These are phyloP conservation scores for Hetaerina titia DNA, from an alignment of 2,888 invertebrate species.

Conservation along the genomic window DNA sequence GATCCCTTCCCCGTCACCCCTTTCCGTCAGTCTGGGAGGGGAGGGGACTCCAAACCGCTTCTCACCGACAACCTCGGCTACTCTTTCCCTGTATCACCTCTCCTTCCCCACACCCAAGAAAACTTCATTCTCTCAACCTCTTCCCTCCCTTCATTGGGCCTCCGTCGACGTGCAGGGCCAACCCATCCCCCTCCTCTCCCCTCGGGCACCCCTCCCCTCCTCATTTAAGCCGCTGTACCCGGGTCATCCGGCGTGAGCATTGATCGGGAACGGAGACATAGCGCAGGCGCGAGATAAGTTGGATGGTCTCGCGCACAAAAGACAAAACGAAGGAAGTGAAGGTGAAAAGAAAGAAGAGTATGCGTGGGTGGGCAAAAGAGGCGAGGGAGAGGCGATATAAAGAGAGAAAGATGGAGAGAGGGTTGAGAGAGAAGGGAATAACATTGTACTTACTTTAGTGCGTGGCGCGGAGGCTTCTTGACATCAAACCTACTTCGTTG, in stretches of 20 bases:
- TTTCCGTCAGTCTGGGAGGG: too few relatives aligned
- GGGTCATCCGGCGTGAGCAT: conserved; percentile 60
- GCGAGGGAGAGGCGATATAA: neutral
- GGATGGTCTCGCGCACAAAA: conserved; percentile 14
- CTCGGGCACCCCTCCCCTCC: neutral
- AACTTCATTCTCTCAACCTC: neutral
- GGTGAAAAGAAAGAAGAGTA: neutral
- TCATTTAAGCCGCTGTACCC: conserved; percentile 50
- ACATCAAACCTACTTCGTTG: too few relatives aligned
- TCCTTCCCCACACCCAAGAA: neutral
- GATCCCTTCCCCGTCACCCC: too few relatives aligned
- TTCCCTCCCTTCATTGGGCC: neutral
- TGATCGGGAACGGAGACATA: conserved; percentile 8
- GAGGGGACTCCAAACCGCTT: too few relatives aligned
- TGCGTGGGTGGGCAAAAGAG: neutral
- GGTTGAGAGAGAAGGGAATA: neutral
- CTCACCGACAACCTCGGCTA: neutral
- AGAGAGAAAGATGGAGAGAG: neutral
- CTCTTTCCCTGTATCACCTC: neutral
- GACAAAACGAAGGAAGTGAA: neutral
- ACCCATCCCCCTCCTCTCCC: neutral
- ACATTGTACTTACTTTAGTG: too few relatives aligned
- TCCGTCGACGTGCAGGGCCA: neutral
- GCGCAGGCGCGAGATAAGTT: conserved; percentile 52
- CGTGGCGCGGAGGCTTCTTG: too few relatives aligned